These are phyloP conservation scores for Anas bernieri DNA, from an alignment of 2,797 vertebrate species.

Conservation along the genomic window DNA sequence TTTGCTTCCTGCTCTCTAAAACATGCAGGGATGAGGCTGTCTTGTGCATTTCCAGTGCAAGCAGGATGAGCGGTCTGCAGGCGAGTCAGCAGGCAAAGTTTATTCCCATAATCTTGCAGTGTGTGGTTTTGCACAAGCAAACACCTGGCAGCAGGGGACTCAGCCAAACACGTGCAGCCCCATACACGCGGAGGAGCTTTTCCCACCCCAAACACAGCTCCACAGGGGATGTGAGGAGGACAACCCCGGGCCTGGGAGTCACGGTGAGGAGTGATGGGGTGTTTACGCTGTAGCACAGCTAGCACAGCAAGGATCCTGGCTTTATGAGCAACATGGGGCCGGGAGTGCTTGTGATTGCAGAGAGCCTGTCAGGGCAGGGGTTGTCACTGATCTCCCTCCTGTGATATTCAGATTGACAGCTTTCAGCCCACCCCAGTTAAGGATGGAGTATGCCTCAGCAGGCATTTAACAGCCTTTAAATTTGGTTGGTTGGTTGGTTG, in stretches of 20 bases:
- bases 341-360: neutral
- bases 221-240: accelerated
- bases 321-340: accelerated
- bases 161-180: neutral
- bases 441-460: neutral
- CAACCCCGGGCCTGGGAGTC: neutral
- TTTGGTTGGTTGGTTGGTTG: too few relatives aligned
- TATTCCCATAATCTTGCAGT: neutral
- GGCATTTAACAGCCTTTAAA: neutral
- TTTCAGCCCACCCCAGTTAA: neutral
- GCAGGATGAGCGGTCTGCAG: neutral
- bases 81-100: neutral
- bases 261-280: neutral
- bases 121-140: accelerated
- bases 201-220: neutral
- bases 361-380: neutral
- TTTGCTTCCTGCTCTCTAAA: neutral
- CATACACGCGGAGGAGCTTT: accelerated
- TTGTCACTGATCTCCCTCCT: neutral
- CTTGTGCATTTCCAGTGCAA: neutral
- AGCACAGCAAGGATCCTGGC: neutral
- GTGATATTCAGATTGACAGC: neutral
- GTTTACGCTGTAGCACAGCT: neutral
- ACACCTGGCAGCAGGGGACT: neutral
- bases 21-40: neutral